Evolutionary conservation across 2,797 vertebrate species (phyloP).

Genomic region (Gila robusta): DNA sequence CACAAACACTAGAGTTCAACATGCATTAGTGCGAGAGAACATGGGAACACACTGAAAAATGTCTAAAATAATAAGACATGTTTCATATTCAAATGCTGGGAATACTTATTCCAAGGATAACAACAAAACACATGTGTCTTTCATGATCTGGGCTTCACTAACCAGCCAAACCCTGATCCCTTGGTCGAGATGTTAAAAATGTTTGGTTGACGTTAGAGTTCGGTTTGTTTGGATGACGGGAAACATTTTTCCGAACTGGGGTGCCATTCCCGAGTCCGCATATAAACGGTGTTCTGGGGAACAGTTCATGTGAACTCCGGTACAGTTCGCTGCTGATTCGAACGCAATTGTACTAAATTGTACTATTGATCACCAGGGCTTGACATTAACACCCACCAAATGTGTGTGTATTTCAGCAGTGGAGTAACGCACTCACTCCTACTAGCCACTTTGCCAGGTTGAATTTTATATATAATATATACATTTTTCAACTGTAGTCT

Average conservation of each 20-base stretch:
- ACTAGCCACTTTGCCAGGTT: too few relatives aligned
- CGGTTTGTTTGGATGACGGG: neutral
- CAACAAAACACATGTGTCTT: neutral
- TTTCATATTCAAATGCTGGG: neutral
- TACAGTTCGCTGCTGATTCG: too few relatives aligned
- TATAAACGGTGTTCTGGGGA: neutral
- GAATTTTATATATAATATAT: too few relatives aligned
- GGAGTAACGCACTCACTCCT: too few relatives aligned
- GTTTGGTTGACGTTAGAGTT: neutral
- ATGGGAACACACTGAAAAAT: neutral
- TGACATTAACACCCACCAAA: too few relatives aligned
- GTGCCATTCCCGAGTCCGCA: too few relatives aligned
- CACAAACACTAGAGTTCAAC: neutral
- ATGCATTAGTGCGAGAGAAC: neutral
- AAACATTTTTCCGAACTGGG: neutral
- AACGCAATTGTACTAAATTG: too few relatives aligned
- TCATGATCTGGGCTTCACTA: neutral
- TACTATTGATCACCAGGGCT: too few relatives aligned
- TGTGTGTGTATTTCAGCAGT: too few relatives aligned
- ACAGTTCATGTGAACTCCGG: neutral
- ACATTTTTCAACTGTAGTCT: too few relatives aligned
- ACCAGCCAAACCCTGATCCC: neutral
- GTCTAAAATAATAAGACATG: constrained; percentile 3
- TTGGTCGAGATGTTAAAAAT: neutral
- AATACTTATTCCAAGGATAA: neutral